Base-by-base conservation (phyloP, 2,888 invertebrate genomes). In the Drosophila borealis region DNA sequence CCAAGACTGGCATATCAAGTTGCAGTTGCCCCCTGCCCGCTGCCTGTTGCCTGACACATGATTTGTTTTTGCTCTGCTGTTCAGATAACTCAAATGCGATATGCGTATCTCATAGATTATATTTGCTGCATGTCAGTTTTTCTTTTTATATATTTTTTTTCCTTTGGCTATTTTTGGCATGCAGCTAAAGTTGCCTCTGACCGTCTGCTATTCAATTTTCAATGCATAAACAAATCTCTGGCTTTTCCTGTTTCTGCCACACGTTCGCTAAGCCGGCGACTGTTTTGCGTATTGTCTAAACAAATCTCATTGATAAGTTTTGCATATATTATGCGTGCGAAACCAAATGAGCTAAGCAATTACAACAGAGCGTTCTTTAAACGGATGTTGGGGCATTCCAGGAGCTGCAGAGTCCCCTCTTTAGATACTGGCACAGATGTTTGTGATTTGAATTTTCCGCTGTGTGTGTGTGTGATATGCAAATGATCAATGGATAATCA, bases 21-120 rank as follows among this genome's bases (percentile, higher is more conserved):
- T 81, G 72, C 82, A 60, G 54, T 50, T 68, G 57, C 66, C 19
- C 19, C 17, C 11, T 49, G 61, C 19, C 48, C 13, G 44, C 1
- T 54, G 50, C 53, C 36, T 21, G n/a, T 13, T 34, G 62, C 41
- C 63, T 59, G 67, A 53, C 68, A 64, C 62, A 76, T 81, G 70
- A 81, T 81, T 81, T 81, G 81, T 74, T 67, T 78, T 71, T 74
- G 62, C 65, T 48, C 60, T 54, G 66, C 81, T 66, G 61, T 75
- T 60, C 73, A 87, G 87, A 85, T 85, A 85, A 78, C 80, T 87
- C 85, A 81, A 81, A 84, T 81, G 87, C 87, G 85, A 87, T 85
- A 87, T 84, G 87, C 84, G 78, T 84, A 86, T 86, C 86, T 81
- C 84, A 86, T 86, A 81, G 84, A 84, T 84, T 83, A 78, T 67